Base-by-base conservation (phyloP, 2,797 vertebrate genomes). In the Gila robusta region DNA sequence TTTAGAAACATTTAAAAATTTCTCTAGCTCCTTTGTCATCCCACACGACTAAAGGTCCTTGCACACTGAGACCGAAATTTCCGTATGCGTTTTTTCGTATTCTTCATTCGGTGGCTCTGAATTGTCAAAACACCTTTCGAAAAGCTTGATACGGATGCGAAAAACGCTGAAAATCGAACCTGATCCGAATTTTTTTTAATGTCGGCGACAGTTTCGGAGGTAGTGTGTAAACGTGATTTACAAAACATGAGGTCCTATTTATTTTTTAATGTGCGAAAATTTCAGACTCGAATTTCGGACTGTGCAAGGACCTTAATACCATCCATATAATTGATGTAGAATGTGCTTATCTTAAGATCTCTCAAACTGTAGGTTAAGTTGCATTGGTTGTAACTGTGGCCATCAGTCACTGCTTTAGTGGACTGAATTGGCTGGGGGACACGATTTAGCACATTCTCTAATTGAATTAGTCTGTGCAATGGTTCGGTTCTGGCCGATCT, bases 381-480 rank as follows among this genome's bases (percentile, higher is more conserved):
- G 62, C 72, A 70, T 6, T 82, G 64, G 37, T 76, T 77, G 21
- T 49, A 77, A 54, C 54, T 69, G 28, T 56, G 83, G 56, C 67
- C 28, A 11, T 56, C 39, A 83, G 64, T 56, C 79, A 14, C 72
- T 39, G 64, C 79, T 85, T 71, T 85, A 82, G 71, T 81, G 64
- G 23, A 49, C 74, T 76, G 52, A 67, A 73, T 67, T 82, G 87
- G 67, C 87, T 73, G 16, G 74, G 47, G 70, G 83, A 87, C 72
- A 76, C 35, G 83, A 90, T 87, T 83, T 86, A 84, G 87, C 81
- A 41, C 72, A n/a, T 81, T 87, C 79, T 78, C 44, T 87, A 89
- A 93, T 91, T 89, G 88, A 92, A 91, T 92, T 92, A 89, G 87
- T 88, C 84, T 88, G 90, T 49, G 82, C 91, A 93, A 91, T 88